Evolutionary conservation across 2,797 vertebrate genomes (phyloP), one percentile per base, ranked within the genome.

Genomic region (Micromesistius poutassou): DNA sequence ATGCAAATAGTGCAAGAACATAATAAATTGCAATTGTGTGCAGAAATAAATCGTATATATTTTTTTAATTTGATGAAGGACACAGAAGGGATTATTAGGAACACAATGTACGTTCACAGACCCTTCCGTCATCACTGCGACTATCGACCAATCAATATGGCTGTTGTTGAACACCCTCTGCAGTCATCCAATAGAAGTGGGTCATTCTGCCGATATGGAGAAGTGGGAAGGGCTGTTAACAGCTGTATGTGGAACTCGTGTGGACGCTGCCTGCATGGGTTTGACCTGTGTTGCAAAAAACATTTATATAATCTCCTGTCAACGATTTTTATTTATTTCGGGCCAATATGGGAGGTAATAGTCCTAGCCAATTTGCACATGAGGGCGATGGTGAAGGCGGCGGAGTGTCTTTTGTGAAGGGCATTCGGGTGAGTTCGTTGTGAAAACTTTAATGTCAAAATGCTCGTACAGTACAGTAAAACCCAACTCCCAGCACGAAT

Each of bases 371-470:
- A 76, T 71, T 89, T 77, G 46, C 89, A 2, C 50, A 70, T 9
- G 91, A 91, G 25, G 82, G 76, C 14, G 83, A 88, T 12, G 85
- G 73, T 0, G 87, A 79, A 70, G 81, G 72, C n/a, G 87, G 87
- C 46, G 87, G 90, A 55, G 72, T 93, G 0, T 84, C 80, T 38
- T 88, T 94, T 77, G 84, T 94, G 87, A 92, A 93, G 90, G 93
- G 93, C 87, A 92, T 94, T 33, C 84, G 91, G 92, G 94, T 94
- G 88, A 94, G 93, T 92, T 66, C 73, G 33, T 76, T 0, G 68
- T 30, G 31, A 6, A 72, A 74, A 78, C 28, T 78, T 46, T 13
- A 13, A 25, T 42, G 22, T 6, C 35, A 6, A n/a, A 16, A 72
- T 72, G 71, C 22, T 72, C 16, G 9, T 35, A 5, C 46, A 55